Evolutionary conservation across 53 echinoderm and acorn worm species (phyloP).

Genomic region (Mesocentrotus franciscanus): DNA sequence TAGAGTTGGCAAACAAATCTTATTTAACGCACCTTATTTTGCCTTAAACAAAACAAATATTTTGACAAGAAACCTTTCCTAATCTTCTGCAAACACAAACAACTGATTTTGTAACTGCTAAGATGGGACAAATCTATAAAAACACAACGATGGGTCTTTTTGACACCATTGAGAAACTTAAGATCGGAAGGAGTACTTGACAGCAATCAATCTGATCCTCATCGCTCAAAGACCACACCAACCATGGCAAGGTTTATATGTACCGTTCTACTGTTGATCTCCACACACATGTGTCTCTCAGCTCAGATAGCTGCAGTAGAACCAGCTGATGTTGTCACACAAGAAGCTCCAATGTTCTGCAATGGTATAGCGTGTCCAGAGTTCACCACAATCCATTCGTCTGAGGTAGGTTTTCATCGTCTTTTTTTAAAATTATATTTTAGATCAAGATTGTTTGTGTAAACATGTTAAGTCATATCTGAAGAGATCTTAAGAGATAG

Average conservation of each 20-base stretch:
- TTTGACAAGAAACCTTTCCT: neutral
- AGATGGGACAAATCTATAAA: neutral
- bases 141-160: neutral
- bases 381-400: neutral
- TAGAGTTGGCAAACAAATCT: neutral
- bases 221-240: neutral
- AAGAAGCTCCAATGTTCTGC: neutral
- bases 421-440: no score
- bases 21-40: neutral
- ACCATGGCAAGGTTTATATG: neutral
- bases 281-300: conserved; percentile 5
- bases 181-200: neutral
- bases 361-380: neutral
- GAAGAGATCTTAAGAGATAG: no score
- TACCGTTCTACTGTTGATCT: neutral
- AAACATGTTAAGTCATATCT: no score
- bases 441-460: no score
- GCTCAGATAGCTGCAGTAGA: neutral
- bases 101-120: neutral
- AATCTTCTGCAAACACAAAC: neutral
- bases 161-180: neutral
- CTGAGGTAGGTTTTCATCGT: conserved; percentile 13
- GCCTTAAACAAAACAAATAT: neutral
- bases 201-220: neutral
- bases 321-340: neutral